Evolutionary conservation across 1,140 invertebrate genomes (phyloP), one percentile per base, ranked within the genome.

Genomic region (Brachionus rotundiformis): DNA sequence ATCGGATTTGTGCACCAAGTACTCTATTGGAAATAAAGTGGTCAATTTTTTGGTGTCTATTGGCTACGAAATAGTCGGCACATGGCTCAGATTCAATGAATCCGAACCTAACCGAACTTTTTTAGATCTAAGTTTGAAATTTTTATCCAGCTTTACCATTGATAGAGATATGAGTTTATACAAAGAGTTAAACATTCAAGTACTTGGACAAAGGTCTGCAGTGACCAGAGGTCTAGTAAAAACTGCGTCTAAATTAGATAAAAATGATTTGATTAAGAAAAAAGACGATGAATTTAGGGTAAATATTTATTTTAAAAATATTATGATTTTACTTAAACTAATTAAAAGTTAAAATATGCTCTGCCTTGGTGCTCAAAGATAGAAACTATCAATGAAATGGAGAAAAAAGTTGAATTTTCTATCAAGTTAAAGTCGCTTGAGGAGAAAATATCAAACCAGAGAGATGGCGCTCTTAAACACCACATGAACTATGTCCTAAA

Each of bases 171-270:
- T 79, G 76, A 79, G 76, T 33, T 27, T 79, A 3, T 79, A 79
- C 33, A 79, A 79, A 79, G 76, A 79, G 47, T 25, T 79, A 29
- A 79, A 63, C 41, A 79, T 79, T 29, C 49, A 79, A 31, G 76
- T 79, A 8, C 3, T 79, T 8, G 76, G 76, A 25, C 76, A 79
- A 63, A 36, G 59, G 8, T 79, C 76, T 11, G 76, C 76, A n/a
- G 59, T 41, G 6, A 59, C 76, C 3, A 8, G 76, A 33, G 59
- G 76, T 79, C 33, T 59, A 1, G 10, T 63, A 6, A 54, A 59
- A 59, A 79, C 76, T 31, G 68, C 68, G 29, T 63, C 76, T 10
- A 79, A 54, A 59, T 79, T 79, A 16, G 29, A 79, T 13, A 79
- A 54, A 39, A 41, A 16, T 44, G 41, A 73, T 13, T 44, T 79